Evolutionary conservation across 2,888 invertebrate species (phyloP), one percentile per base, ranked within the genome.

Genomic region (Malachius bipustulatus): DNA sequence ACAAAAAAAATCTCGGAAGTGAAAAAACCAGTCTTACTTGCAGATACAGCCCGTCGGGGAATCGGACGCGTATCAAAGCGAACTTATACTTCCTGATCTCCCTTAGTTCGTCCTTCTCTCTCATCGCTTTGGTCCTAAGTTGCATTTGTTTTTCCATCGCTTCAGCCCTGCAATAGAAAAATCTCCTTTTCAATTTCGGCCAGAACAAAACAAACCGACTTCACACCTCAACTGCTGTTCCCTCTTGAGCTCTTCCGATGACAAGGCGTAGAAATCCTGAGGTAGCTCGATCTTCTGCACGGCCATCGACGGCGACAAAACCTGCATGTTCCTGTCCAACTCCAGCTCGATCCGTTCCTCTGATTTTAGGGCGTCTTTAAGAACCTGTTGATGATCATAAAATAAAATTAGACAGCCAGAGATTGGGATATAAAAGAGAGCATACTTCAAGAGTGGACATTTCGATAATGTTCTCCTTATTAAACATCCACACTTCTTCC

Each of bases 71-170:
- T 37, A 96, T 77, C 32, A 94, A 66, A 2, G 85, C 76, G 59
- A 82, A 96, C 55, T 80, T 80, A 59, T 90, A 91, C 60, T 81
- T 81, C 35, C 82, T 70, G 57, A 83, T 71, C 52, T 82, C 83
- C 33, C 82, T 65, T 40, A 78, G 62, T 53, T 88, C 88, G 41
- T 94, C 90, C 43, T 83, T 82, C 54, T 94, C 91, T 13, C 93
- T 65, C 91, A 96, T 96, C 2, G 90, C 91, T 59, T 90, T 91
- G 0, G 96, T 96, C 50, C 89, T 70, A 4, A 97, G 65, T 66
- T 87, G 79, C 56, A 85, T 77, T 52, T 80, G 75, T 51, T 71
- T 79, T 55, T 91, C 91, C 24, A 82, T 70, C 2, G 76, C 75
- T 59, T 89, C 85, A 10, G 71, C 55, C 47, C 85, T 82, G 55